Conservation (phyloP, 2,888 invertebrate genomes). For the Hemistola chrysoprasaria region DNA sequence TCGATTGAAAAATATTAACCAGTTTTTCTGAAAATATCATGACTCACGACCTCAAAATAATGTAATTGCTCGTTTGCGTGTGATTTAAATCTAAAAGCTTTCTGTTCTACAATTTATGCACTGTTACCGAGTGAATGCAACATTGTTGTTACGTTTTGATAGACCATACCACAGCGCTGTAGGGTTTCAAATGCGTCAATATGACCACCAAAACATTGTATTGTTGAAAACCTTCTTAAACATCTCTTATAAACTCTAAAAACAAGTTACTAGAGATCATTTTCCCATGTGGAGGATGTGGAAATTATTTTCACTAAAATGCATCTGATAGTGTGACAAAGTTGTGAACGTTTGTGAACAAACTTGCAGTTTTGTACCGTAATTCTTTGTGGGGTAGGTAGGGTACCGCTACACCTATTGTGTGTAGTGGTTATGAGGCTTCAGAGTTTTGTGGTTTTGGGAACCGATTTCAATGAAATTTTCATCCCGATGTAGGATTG, state of each 20-base stretch:
- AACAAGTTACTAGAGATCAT: slow-evolving; percentile 23
- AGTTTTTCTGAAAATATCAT: too few species aligned
- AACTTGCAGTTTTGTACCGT: slow-evolving; percentile 53
- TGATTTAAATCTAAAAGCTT: too few species aligned
- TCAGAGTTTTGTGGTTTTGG: slow-evolving; percentile 28
- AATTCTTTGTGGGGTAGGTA: slow-evolving; percentile 48
- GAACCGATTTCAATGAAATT: slow-evolving; percentile 18
- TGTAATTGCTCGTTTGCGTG: too few species aligned
- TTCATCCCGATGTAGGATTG: neutral
- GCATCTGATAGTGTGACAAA: slow-evolving; percentile 50
- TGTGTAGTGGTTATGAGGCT: slow-evolving; percentile 42
- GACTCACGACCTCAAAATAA: too few species aligned
- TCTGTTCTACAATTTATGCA: neutral
- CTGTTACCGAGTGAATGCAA: slow-evolving; percentile 21
- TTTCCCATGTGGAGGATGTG: slow-evolving; percentile 23
- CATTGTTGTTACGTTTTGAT: slow-evolving; percentile 30
- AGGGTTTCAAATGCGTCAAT: slow-evolving; percentile 34
- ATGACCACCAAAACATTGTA: slow-evolving; percentile 36
- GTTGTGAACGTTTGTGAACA: slow-evolving; percentile 52
- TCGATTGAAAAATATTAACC: too few species aligned
- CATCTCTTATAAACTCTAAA: slow-evolving; percentile 18
- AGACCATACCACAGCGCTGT: slow-evolving; percentile 29
- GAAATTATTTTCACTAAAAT: slow-evolving; percentile 38
- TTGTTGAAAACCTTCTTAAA: slow-evolving; percentile 15
- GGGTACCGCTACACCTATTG: too few species aligned